Evolutionary conservation across 2,113 vertebrate species (phyloP).

Genomic region (Macroglossus sobrinus): DNA sequence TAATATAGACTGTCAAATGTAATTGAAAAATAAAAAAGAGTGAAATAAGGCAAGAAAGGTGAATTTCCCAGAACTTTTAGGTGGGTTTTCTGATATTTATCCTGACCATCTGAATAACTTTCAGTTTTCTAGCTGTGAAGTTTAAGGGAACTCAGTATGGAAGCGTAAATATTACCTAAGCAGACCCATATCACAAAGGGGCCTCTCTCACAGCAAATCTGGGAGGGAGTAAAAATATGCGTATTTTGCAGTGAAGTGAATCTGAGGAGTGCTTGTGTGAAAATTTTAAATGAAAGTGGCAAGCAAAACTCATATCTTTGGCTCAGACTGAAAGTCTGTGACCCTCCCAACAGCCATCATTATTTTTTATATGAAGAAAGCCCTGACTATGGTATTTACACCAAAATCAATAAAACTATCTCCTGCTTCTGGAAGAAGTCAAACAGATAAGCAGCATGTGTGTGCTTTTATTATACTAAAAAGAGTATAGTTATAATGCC

Average conservation of each 20-base stretch:
- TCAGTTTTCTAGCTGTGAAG: not conserved
- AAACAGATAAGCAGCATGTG: not conserved
- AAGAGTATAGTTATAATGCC: not conserved
- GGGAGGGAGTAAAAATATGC: not conserved
- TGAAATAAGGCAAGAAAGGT: not conserved
- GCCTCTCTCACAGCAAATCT: not conserved
- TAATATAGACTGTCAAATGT: too few species aligned
- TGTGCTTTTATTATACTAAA: not conserved
- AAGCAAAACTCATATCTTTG: conserved; percentile 14
- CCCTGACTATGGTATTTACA: conserved; percentile 1
- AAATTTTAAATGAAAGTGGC: not conserved
- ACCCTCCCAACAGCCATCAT: conserved; percentile 42
- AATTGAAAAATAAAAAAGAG: not conserved
- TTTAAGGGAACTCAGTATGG: not conserved
- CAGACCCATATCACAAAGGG: not conserved
- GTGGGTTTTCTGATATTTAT: not conserved
- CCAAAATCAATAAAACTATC: conserved; percentile 52
- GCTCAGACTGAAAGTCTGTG: conserved; percentile 20
- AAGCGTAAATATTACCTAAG: not conserved
- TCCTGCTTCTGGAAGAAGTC: conserved; percentile 35
- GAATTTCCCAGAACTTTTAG: not conserved
- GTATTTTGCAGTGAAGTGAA: not conserved
- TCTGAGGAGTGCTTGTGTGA: not conserved
- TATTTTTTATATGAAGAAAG: conserved; percentile 47
- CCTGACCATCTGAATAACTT: not conserved